phyloP scores from a whole-genome alignment of 2,113 vertebrate genomes.

The Melanerpes aurifrons region DNA sequence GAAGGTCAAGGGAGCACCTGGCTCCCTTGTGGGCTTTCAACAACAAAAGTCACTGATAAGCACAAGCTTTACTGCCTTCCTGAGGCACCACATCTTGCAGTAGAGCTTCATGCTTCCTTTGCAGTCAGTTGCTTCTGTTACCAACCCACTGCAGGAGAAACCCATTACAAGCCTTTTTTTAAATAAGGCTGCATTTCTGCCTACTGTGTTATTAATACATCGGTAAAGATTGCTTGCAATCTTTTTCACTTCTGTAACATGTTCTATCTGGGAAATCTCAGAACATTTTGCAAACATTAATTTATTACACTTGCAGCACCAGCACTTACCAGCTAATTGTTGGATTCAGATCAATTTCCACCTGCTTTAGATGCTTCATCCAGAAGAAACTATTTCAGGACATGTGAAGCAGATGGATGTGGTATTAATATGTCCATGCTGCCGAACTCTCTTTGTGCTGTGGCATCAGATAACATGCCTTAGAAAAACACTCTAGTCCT shows the following conservation, averaged over 20 bases:
- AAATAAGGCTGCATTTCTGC: neutral
- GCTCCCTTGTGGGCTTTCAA: neutral
- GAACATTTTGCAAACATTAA: conserved; percentile 49
- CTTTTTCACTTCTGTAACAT: neutral
- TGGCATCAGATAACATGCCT: neutral
- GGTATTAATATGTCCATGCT: neutral
- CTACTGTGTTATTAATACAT: neutral
- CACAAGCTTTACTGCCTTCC: neutral
- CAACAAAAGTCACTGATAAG: neutral
- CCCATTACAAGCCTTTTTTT: neutral
- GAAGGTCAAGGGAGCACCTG: neutral
- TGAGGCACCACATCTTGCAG: neutral
- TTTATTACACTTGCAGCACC: conserved; percentile 16
- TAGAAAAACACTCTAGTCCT: neutral
- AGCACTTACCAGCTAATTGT: conserved; percentile 4
- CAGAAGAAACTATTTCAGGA: neutral
- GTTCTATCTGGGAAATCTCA: conserved; percentile 26
- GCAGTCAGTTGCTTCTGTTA: neutral
- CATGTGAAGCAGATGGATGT: neutral
- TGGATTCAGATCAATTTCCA: neutral
- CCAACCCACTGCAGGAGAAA: neutral
- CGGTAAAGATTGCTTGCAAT: neutral
- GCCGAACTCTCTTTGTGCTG: neutral
- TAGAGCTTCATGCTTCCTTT: neutral
- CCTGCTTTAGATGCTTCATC: neutral